phyloP scores from a whole-genome alignment of 2,888 invertebrate species.

The Apeira syringaria region DNA sequence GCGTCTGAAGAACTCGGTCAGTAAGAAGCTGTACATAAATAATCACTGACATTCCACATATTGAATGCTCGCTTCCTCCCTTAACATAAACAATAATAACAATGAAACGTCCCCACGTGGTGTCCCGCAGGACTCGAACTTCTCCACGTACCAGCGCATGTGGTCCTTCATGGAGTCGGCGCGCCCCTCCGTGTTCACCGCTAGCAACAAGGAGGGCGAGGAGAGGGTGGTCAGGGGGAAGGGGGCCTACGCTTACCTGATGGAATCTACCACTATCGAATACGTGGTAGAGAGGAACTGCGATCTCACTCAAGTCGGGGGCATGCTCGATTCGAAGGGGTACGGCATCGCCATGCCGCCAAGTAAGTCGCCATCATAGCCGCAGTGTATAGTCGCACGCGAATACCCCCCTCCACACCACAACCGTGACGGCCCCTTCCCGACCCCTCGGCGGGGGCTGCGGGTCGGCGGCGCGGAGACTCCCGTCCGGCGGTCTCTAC shows the following conservation, averaged over 20 bases:
- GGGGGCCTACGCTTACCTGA: slow-evolving; percentile 96
- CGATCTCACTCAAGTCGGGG: slow-evolving; percentile 95
- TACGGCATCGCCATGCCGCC: slow-evolving; percentile 98
- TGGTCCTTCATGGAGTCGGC: slow-evolving; percentile 97
- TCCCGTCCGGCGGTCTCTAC: too few species aligned
- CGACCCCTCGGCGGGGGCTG: too few species aligned
- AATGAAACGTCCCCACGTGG: too few species aligned
- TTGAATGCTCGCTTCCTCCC: too few species aligned
- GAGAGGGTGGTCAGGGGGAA: slow-evolving; percentile 93
- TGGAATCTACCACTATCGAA: slow-evolving; percentile 99
- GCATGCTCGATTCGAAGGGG: slow-evolving; percentile 96
- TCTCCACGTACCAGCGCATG: slow-evolving; percentile 97
- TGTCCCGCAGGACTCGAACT: slow-evolving; percentile 97
- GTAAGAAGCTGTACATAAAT: too few species aligned
- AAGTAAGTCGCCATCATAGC: slow-evolving; percentile 87
- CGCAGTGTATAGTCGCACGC: too few species aligned
- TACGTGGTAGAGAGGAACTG: slow-evolving; percentile 96
- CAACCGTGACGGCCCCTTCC: too few species aligned
- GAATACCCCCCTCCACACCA: too few species aligned
- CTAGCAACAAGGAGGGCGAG: slow-evolving; percentile 94
- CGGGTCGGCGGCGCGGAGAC: too few species aligned
- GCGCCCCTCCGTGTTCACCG: slow-evolving; percentile 93
- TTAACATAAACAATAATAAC: too few species aligned
- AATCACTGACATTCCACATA: too few species aligned
- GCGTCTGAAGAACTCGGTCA: too few species aligned